Base-by-base conservation (phyloP, 2,797 vertebrate species). In the Vipera latastei region DNA sequence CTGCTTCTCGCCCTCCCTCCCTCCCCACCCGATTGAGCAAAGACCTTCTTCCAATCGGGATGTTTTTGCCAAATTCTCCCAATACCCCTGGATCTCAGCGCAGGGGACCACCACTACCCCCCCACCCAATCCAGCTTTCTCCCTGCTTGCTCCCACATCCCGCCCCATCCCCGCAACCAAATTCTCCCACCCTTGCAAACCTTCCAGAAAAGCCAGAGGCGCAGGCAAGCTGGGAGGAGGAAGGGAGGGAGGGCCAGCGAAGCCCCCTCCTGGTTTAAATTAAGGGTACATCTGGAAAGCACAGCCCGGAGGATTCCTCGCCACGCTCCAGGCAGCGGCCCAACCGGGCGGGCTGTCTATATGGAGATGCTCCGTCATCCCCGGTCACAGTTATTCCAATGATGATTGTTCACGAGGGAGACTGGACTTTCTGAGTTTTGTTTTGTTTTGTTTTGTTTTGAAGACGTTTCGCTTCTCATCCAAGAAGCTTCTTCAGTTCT, bases 221-320 rank as follows among this genome's bases (percentile, higher is more conserved):
- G 8, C 60, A 26, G 26, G 60, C 25, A 61, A 25, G 2, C 25
- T 20, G 55, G 53, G 32, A 16, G 56, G 56, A 55, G 4, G 44
- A 69, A n/a, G 26, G 53, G 89, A 20, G 51, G 32, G 51, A 53
- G 90, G 12, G 88, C 0, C 22, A 20, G 18, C 8, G 56, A 91
- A 90, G 86, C 85, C 16, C 85, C 73, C 51, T 53, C 55, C 73
- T 91, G 92, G 90, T 93, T 91, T 93, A 89, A 93, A 93, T 93
- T 93, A 93, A 18, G 4, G 53, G 56, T 56, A 61, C 89, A 93
- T 91, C 86, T 93, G 92, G 92, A 89, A 48, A 91, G 92, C 44
- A 20, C 85, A n/a, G n/a, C 4, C 53, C 25, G 38, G 89, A 4
- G 32, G 69, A 73, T 38, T 38, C 32, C 69, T 20, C 69, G 32